Conservation (phyloP, 2,797 vertebrate genomes). For the Enteromius argenteus region DNA sequence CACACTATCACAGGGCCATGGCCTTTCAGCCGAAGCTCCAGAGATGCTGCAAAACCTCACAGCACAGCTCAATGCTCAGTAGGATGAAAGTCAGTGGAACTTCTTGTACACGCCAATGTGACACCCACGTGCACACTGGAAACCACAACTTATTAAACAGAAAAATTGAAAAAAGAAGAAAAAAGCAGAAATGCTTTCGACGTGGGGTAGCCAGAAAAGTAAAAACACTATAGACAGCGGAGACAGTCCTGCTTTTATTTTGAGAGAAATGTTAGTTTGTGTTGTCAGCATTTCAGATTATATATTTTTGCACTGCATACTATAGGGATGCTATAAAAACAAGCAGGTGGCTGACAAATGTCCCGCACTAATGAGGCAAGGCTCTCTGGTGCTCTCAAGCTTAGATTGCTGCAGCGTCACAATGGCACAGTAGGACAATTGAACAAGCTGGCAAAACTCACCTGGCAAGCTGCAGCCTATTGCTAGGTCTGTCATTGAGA, state of each 20-base stretch:
- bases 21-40: constrained; percentile 48
- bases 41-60: constrained; percentile 52
- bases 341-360: constrained; percentile 51
- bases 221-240: constrained; percentile 55
- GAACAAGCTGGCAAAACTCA: constrained; percentile 28
- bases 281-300: constrained; percentile 46
- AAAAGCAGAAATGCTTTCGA: constrained; percentile 46
- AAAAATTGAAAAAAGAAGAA: constrained; percentile 31
- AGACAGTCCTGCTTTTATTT: constrained; percentile 48
- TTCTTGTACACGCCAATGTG: constrained; percentile 59
- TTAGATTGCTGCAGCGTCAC: constrained; percentile 38
- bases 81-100: constrained; percentile 67
- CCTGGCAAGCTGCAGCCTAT: constrained; percentile 17
- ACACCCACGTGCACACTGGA: constrained; percentile 65
- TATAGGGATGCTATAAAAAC: constrained; percentile 19
- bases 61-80: constrained; percentile 44
- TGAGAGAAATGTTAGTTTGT: constrained; percentile 45
- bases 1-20: constrained; percentile 40
- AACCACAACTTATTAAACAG: constrained; percentile 59
- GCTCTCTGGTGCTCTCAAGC: constrained; percentile 38
- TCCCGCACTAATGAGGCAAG: constrained; percentile 44
- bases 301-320: constrained; percentile 11
- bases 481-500: constrained; percentile 53
- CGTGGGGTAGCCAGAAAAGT: constrained; percentile 58
- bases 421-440: constrained; percentile 29